Evolutionary conservation across 2,888 invertebrate genomes (phyloP), one percentile per base, ranked within the genome.

Genomic region (Physocephala rufipes): DNA sequence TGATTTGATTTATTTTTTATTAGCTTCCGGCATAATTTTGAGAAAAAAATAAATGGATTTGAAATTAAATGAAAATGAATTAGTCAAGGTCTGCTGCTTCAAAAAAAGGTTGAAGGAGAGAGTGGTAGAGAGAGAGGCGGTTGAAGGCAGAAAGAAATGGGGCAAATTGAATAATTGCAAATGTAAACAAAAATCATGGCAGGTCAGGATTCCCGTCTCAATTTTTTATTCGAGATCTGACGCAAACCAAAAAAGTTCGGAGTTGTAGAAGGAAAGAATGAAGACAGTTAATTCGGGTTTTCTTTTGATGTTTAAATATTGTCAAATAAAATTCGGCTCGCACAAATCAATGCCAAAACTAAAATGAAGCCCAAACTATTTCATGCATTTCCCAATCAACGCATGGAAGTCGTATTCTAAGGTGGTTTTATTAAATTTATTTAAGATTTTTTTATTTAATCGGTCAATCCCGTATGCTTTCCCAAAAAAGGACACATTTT

Each of bases 21-120:
- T 67, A 43, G 73, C 73, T 70, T 70, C 70, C 73, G 70, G 73
- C 70, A 26, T 59, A 67, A 70, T 73, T 70, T 62, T 67, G 67
- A 70, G 70, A 73, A 70, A 67, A 73, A 58, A 70, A 70, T 70
- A 70, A 64, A 68, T 71, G 61, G 51, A 13, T 1, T 1, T 53
- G 12, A 53, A 21, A 21, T 21, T 21, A 15, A 15, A 1, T n/a
- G 21, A 53, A 53, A 53, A 21, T 24, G 21, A 15, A 53, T 53
- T 53, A 12, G 21, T 53, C 53, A 21, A 15, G 4, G 58, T 58
- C 26, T 28, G 58, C 2, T 3, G 58, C 21, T 58, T 58, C 13
- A 58, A 28, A 26, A 13, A 13, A 7, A 15, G 16, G n/a, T 4
- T 2, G 51, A 51, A 9, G n/a, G 21, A n/a, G 53, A 3, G 21